Evolutionary conservation across 1,140 invertebrate genomes (phyloP).

Genomic region (Batillaria attramentaria): DNA sequence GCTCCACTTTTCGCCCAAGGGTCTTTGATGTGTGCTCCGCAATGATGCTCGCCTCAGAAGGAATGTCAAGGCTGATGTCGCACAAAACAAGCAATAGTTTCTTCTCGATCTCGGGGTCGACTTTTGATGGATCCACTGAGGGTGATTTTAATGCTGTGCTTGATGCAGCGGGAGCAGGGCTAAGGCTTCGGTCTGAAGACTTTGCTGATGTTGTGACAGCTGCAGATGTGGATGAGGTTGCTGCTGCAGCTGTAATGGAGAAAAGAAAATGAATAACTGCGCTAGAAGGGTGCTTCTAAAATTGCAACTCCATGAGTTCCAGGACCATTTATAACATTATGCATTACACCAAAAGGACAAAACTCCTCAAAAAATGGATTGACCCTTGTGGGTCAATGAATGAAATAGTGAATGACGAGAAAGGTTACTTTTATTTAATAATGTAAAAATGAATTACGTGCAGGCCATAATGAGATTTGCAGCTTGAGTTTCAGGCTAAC

Average conservation of each 20-base stretch:
- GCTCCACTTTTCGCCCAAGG: slow-evolving; percentile 76
- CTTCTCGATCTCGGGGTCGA: slow-evolving; percentile 76
- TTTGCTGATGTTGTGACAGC: background rate
- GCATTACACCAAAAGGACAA: too few species aligned
- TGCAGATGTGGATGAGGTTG: background rate
- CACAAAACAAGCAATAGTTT: slow-evolving; percentile 83
- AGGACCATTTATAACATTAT: too few species aligned
- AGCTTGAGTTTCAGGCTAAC: too few species aligned
- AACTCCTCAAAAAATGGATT: too few species aligned
- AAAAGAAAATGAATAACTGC: background rate
- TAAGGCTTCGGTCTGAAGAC: background rate
- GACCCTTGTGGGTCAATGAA: too few species aligned
- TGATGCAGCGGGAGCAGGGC: background rate
- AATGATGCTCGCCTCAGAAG: slow-evolving; percentile 72
- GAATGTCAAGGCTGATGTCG: slow-evolving; percentile 63
- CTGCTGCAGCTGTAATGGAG: background rate
- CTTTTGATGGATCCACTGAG: slow-evolving; percentile 43
- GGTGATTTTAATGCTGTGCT: background rate
- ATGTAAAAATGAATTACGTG: too few species aligned
- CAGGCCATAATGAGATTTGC: too few species aligned
- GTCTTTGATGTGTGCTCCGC: slow-evolving; percentile 77
- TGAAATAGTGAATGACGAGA: too few species aligned
- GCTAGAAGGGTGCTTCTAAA: background rate
- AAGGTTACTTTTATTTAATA: too few species aligned
- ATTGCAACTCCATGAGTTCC: too few species aligned